phyloP scores from a whole-genome alignment of 2,888 invertebrate species.

The Caenorhabditis japonica region DNA sequence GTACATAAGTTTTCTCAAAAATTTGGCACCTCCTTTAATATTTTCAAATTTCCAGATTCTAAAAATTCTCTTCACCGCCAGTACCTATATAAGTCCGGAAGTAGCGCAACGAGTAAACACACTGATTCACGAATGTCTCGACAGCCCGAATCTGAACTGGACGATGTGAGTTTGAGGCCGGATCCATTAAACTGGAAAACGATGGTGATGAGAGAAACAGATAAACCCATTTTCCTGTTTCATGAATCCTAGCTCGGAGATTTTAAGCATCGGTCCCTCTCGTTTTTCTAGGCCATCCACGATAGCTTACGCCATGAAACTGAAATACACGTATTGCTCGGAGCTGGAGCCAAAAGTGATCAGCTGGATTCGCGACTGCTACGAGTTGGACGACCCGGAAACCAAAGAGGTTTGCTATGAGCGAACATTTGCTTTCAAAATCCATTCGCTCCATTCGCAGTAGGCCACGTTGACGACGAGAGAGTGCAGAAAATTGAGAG shows the following conservation, averaged over 20 bases:
- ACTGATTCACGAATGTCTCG: slow-evolving; percentile 10
- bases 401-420: slow-evolving; percentile 16
- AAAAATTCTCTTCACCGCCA: slow-evolving; percentile 18
- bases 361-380: slow-evolving; percentile 39
- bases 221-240: too few relatives aligned
- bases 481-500: too few relatives aligned
- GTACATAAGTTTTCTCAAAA: too few relatives aligned
- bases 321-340: slow-evolving; percentile 5
- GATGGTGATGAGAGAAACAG: too few relatives aligned
- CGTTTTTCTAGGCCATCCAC: slow-evolving; percentile 23
- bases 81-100: slow-evolving; percentile 27
- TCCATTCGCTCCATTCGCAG: too few relatives aligned
- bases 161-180: slow-evolving; percentile 23
- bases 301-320: slow-evolving; percentile 22
- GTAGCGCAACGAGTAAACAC: not conserved
- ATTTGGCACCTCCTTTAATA: not conserved
- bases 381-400: slow-evolving; percentile 37
- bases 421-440: too few relatives aligned
- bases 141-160: slow-evolving; percentile 18
- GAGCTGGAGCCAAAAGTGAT: slow-evolving; percentile 10
- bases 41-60: slow-evolving; percentile 20
- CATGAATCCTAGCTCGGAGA: not conserved
- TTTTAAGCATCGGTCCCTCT: not conserved
- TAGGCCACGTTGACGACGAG: too few relatives aligned
- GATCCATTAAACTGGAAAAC: too few relatives aligned